phyloP scores from a whole-genome alignment of 2,888 invertebrate species.

The Athetis lepigone region DNA sequence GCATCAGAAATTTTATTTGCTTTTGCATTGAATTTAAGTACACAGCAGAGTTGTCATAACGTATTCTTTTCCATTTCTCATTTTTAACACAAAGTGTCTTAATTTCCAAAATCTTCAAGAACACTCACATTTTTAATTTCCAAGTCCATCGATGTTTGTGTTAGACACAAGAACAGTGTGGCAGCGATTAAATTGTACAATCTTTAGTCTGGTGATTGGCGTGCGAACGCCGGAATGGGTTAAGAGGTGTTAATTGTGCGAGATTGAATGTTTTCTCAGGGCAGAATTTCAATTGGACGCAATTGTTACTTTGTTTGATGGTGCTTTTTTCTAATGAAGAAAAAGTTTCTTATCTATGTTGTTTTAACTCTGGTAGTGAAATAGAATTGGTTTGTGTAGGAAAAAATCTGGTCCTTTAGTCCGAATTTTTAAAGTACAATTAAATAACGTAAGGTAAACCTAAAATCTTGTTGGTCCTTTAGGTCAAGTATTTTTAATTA shows the following conservation, averaged over 20 bases:
- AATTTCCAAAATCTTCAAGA: slow-evolving; percentile 2
- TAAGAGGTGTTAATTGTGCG: slow-evolving; percentile 91
- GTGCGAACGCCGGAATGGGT: slow-evolving; percentile 89
- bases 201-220: slow-evolving; percentile 81
- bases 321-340: slow-evolving; percentile 54
- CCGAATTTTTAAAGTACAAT: not conserved
- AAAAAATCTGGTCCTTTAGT: not conserved
- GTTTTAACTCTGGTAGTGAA: not conserved
- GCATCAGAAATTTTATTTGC: too few relatives aligned
- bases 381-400: not conserved
- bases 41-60: too few relatives aligned
- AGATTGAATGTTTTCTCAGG: slow-evolving; percentile 91
- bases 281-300: slow-evolving; percentile 89
- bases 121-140: slow-evolving; percentile 2
- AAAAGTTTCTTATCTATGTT: slow-evolving; percentile 36
- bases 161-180: slow-evolving; percentile 60
- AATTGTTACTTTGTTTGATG: slow-evolving; percentile 75
- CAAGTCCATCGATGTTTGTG: slow-evolving; percentile 50
- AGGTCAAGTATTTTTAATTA: not conserved
- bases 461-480: not conserved
- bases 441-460: not conserved
- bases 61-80: not conserved
- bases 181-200: slow-evolving; percentile 79
- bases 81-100: not conserved
- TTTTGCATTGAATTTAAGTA: too few relatives aligned